Base-by-base conservation (phyloP, 1,140 invertebrate species). In the Trialeurodes vaporariorum region DNA sequence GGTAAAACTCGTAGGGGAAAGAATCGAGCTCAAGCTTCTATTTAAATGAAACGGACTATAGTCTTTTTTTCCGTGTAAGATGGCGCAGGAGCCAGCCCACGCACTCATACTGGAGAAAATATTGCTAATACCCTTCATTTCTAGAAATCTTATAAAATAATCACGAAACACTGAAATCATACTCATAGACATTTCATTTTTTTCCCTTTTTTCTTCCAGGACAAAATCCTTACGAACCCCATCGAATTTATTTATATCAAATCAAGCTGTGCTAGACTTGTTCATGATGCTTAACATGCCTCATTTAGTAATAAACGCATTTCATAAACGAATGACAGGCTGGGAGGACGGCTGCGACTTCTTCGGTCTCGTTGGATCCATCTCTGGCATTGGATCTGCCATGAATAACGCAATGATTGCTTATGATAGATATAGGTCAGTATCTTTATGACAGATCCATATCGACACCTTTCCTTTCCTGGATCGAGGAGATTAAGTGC, bases 171-270 rank as follows among this genome's bases (percentile, higher is more conserved):
- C 23, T 34, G 25, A 12, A 34, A 26, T 61, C 9, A 11, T 61
- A 13, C n/a, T 59, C 58, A n/a, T n/a, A n/a, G n/a, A n/a, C n/a
- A n/a, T n/a, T n/a, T n/a, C n/a, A n/a, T n/a, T n/a, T n/a, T n/a
- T 49, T 17, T 49, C 34, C 24, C 63, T 58, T 49, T 77, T 79
- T 2, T 58, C 22, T 72, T 73, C 73, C 74, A 83, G 81, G 22
- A 76, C 88, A 0, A 90, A 89, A 75, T 83, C 82, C 22, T 76
- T 92, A 59, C 82, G 87, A 25, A 91, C 88, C 2, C 84, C 90
- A 0, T 91, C 89, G 40, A 92, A 92, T 77, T 83, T 91, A 78
- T 87, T 92, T 66, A 83, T 92, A 0, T 82, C 91, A 21, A 92
- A 90, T 78, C 78, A 91, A 70, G 89, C 90, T 0, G 68, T 91